These are phyloP conservation scores for Eilema depressum DNA, from an alignment of 2,888 invertebrate species.

Conservation along the genomic window DNA sequence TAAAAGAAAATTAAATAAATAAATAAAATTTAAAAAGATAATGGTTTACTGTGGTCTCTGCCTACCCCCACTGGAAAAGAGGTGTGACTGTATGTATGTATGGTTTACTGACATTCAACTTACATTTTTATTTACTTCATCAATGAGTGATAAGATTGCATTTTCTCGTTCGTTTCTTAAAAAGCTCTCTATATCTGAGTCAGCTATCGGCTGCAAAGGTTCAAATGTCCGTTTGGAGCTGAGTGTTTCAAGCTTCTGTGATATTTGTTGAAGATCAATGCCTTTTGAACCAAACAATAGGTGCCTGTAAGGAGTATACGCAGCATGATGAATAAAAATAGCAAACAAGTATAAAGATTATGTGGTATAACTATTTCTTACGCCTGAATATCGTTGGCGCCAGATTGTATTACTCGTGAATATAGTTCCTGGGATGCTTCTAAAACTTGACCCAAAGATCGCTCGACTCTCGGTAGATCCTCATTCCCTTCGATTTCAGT, in stretches of 20 bases:
- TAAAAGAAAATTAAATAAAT: no score
- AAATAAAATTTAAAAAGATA: no score
- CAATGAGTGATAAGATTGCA: constrained; percentile 96
- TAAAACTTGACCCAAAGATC: constrained; percentile 96
- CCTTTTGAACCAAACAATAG: constrained; percentile 96
- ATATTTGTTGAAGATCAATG: constrained; percentile 96
- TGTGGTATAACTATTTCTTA: constrained; percentile 77
- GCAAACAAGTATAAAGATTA: neutral
- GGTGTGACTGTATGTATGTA: no score
- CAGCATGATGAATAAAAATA: neutral
- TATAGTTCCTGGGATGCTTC: constrained; percentile 97
- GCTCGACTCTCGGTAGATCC: constrained; percentile 94
- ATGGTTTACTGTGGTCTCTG: no score
- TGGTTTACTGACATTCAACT: constrained; percentile 58
- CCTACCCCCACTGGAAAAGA: no score
- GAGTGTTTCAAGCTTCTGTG: constrained; percentile 95
- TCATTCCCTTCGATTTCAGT: constrained; percentile 95
- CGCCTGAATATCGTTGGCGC: constrained; percentile 97
- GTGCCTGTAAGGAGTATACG: constrained; percentile 87
- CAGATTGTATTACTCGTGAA: constrained; percentile 94
- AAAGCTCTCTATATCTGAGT: constrained; percentile 96
- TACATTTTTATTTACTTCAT: constrained; percentile 95
- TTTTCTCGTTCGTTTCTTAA: constrained; percentile 97
- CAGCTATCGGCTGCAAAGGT: constrained; percentile 95
- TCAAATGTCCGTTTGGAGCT: constrained; percentile 95